phyloP scores from a whole-genome alignment of 1,140 invertebrate species.

The Laodelphax striatellus region DNA sequence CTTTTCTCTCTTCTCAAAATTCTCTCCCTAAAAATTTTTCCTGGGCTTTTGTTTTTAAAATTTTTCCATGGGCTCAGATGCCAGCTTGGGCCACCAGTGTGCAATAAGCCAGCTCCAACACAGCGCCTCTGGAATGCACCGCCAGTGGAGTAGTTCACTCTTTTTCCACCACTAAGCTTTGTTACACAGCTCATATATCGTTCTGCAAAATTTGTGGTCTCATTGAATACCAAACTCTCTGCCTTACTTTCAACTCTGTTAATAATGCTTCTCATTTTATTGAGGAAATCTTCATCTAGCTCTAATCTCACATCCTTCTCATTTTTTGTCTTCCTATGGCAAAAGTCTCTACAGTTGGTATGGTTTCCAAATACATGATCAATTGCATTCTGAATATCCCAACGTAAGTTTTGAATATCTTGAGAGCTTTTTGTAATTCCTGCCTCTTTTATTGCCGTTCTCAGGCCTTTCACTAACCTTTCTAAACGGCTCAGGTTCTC shows the following conservation, averaged over 20 bases:
- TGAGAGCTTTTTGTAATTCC: not conserved
- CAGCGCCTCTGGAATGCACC: not conserved
- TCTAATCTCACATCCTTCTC: not conserved
- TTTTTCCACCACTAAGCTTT: constrained; percentile 1
- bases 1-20: not conserved
- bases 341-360: not conserved
- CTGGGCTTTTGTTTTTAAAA: not conserved
- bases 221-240: not conserved
- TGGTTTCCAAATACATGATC: constrained; percentile 1
- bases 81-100: not conserved
- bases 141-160: not conserved
- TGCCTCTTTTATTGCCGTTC: not conserved
- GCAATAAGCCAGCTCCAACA: not conserved
- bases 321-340: not conserved
- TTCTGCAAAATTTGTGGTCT: not conserved
- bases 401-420: not conserved
- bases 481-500: not conserved
- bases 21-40: not conserved
- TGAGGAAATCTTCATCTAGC: not conserved
- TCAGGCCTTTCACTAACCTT: not conserved
- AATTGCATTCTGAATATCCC: not conserved
- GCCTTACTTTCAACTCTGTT: not conserved
- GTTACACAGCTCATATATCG: not conserved
- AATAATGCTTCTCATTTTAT: not conserved
- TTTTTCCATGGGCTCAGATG: not conserved